phyloP scores from a whole-genome alignment of 2,888 invertebrate genomes.

The Polymixis lichenea region DNA sequence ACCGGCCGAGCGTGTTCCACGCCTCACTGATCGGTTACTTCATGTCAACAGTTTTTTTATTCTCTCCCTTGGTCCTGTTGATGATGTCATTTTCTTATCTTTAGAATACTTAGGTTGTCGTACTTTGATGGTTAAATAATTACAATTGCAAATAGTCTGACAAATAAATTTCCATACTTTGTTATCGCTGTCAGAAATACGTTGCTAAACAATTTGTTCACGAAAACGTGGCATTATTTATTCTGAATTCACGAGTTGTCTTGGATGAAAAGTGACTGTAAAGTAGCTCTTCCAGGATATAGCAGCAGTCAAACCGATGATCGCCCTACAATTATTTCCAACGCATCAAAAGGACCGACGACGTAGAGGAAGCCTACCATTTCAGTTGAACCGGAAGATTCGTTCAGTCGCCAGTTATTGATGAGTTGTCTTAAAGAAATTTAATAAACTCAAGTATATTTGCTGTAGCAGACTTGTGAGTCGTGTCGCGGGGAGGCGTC shows the following conservation, averaged over 20 bases:
- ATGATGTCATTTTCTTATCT: conserved; percentile 85
- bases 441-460: conserved; percentile 81
- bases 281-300: conserved; percentile 65
- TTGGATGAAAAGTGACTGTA: conserved; percentile 69
- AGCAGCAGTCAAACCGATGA: conserved; percentile 8
- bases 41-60: conserved; percentile 79
- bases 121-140: conserved; percentile 70
- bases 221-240: conserved; percentile 18
- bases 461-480: conserved; percentile 81
- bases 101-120: conserved; percentile 63
- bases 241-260: conserved; percentile 29
- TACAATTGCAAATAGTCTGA: conserved; percentile 66
- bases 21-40: conserved; percentile 77
- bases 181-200: conserved; percentile 34
- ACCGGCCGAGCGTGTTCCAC: conserved; percentile 77
- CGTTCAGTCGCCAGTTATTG: conserved; percentile 9
- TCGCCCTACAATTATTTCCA: conserved; percentile 19
- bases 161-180: conserved; percentile 47
- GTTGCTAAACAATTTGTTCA: conserved; percentile 21
- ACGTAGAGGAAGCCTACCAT: not conserved
- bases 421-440: conserved; percentile 68
- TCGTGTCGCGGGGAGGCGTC: conserved; percentile 82
- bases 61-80: conserved; percentile 77
- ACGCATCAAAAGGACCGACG: not conserved
- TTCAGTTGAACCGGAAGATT: conserved; percentile 10